phyloP scores from a whole-genome alignment of 2,113 vertebrate species.

The Chrysemys picta region DNA sequence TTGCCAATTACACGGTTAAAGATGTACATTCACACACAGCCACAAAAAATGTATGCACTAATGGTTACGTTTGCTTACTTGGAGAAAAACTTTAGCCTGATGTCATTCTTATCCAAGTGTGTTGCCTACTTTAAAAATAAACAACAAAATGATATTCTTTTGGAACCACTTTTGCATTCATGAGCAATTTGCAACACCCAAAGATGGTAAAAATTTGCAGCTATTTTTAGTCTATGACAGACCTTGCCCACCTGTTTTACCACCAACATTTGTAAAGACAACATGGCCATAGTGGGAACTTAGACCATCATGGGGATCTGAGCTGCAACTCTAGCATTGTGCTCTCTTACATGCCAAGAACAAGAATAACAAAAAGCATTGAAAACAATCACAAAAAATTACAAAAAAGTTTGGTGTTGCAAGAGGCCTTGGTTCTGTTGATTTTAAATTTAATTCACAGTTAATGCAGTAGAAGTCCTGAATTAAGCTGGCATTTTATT shows the following conservation, averaged over 20 bases:
- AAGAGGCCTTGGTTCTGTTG: neutral
- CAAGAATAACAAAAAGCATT: neutral
- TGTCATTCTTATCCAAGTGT: neutral
- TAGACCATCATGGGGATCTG: neutral
- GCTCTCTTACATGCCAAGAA: neutral
- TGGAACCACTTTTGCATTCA: neutral
- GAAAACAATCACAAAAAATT: neutral
- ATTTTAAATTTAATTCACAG: neutral
- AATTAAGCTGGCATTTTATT: neutral
- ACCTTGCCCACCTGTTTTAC: neutral
- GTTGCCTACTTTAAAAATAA: neutral
- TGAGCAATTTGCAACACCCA: neutral
- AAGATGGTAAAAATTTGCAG: no score
- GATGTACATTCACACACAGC: neutral
- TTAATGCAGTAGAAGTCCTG: neutral
- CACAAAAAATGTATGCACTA: neutral
- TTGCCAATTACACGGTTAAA: neutral
- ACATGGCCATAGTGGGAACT: neutral
- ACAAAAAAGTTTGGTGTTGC: neutral
- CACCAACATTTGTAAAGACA: neutral
- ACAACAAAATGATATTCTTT: neutral
- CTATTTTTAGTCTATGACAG: neutral
- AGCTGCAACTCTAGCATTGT: neutral
- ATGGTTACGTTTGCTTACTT: neutral
- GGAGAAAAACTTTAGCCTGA: neutral